These are phyloP conservation scores for Cheilosia soror DNA, from an alignment of 2,888 invertebrate genomes.

Conservation along the genomic window DNA sequence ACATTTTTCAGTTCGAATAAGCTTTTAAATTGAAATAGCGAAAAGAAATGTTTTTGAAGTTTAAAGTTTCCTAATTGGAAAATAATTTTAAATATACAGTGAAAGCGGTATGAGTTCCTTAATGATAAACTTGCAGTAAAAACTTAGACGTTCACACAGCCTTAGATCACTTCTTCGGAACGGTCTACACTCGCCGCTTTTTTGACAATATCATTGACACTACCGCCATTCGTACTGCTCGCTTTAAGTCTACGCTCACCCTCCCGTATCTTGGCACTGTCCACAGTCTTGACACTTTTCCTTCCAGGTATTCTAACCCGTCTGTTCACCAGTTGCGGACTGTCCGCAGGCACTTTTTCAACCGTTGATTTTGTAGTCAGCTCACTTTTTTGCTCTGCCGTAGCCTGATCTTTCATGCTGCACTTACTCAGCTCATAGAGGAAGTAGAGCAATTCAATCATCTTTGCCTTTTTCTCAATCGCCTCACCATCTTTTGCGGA, in stretches of 20 bases:
- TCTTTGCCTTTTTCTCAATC: conserved; percentile 76
- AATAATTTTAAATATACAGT: too few relatives aligned
- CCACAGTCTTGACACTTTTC: conserved; percentile 32
- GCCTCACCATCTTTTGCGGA: not conserved
- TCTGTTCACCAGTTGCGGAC: not conserved
- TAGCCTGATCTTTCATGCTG: not conserved
- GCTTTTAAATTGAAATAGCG: not conserved
- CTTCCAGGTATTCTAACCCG: conserved; percentile 47
- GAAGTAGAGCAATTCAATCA: conserved; percentile 79
- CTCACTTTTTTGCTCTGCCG: not conserved
- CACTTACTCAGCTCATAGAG: conserved; percentile 78
- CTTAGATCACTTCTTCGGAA: not conserved
- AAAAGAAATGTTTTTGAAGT: not conserved
- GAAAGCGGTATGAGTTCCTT: too few relatives aligned
- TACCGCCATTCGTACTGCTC: not conserved
- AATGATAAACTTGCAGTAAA: too few relatives aligned
- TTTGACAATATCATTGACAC: not conserved
- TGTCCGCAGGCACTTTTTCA: not conserved
- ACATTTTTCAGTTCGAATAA: conserved; percentile 2
- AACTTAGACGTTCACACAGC: too few relatives aligned
- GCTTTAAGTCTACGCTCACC: not conserved
- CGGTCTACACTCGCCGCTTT: not conserved
- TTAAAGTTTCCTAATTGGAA: too few relatives aligned
- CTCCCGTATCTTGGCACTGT: not conserved
- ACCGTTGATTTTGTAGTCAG: not conserved